These are phyloP conservation scores for Pycnonotus jocosus DNA, from an alignment of 2,113 vertebrate species.

Conservation along the genomic window DNA sequence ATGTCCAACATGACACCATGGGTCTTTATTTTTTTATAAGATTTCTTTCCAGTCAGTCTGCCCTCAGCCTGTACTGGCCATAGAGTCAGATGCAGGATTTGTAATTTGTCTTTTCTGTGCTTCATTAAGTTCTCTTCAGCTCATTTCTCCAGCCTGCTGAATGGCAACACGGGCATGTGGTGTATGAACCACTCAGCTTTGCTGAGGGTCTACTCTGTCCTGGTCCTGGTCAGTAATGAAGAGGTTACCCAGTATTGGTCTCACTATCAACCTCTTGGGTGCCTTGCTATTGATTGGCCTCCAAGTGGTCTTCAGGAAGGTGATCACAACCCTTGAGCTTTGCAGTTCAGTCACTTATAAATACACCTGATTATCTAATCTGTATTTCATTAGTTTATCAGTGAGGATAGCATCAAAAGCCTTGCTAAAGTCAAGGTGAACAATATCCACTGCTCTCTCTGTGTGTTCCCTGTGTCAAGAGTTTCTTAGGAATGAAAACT, in stretches of 20 bases:
- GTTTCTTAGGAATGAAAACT: not conserved
- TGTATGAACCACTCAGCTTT: not conserved
- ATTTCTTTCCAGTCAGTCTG: not conserved
- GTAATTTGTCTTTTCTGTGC: not conserved
- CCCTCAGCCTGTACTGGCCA: not conserved
- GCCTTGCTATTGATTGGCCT: not conserved
- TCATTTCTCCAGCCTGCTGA: not conserved
- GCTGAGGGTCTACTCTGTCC: not conserved
- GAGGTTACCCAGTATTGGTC: not conserved
- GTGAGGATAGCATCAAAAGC: not conserved
- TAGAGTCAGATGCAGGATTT: not conserved
- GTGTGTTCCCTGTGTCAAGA: not conserved
- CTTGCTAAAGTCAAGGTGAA: not conserved
- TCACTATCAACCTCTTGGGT: not conserved
- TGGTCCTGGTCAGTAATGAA: not conserved
- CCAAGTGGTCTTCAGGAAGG: not conserved
- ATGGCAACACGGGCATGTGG: not conserved
- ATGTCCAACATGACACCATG: rapidly evolving
- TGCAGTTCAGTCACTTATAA: not conserved
- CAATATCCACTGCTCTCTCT: not conserved
- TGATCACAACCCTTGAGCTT: not conserved
- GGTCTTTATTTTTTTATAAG: not conserved
- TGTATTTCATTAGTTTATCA: not conserved
- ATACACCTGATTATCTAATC: not conserved
- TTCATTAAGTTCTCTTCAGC: not conserved